These are phyloP conservation scores for Lepidostoma basale DNA, from an alignment of 1,140 invertebrate genomes.

Conservation along the genomic window DNA sequence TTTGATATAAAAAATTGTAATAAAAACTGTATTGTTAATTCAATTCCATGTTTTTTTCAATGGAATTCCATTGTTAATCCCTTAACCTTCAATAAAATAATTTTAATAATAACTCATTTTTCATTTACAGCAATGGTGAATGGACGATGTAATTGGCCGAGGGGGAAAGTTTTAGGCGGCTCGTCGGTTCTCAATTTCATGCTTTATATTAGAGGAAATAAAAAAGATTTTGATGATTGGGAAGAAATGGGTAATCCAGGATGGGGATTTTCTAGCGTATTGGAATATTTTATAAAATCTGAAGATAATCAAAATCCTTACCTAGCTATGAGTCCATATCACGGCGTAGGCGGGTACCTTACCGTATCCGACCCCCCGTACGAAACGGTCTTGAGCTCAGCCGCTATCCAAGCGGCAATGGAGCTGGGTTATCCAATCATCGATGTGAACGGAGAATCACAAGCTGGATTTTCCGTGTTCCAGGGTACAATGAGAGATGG, in stretches of 20 bases:
- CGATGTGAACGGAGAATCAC: slow-evolving; percentile 83
- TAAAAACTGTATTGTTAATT: no score
- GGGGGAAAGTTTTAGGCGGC: no score
- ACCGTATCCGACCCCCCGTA: slow-evolving; percentile 65
- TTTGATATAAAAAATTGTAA: no score
- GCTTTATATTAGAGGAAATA: not conserved
- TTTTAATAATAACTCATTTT: no score
- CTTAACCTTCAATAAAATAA: no score
- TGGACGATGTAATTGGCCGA: not conserved
- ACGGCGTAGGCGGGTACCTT: not conserved
- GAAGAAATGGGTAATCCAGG: not conserved
- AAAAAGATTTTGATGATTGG: not conserved
- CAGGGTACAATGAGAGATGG: slow-evolving; percentile 88
- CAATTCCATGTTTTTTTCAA: no score
- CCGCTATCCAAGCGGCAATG: slow-evolving; percentile 84
- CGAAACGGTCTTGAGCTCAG: slow-evolving; percentile 75
- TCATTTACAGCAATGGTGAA: not conserved
- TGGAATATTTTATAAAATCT: not conserved
- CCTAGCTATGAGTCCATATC: not conserved
- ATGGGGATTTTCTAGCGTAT: not conserved
- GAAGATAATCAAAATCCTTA: not conserved
- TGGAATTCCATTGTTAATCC: no score
- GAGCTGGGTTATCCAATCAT: slow-evolving; percentile 87
- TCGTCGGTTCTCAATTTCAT: not conserved
- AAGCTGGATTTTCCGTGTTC: slow-evolving; percentile 87